A percentile compares a stretch with the other conserved stretches of the same genome.
Conservation (phyloP, 2,113 vertebrate species). For the Alethe castanea region DNA sequence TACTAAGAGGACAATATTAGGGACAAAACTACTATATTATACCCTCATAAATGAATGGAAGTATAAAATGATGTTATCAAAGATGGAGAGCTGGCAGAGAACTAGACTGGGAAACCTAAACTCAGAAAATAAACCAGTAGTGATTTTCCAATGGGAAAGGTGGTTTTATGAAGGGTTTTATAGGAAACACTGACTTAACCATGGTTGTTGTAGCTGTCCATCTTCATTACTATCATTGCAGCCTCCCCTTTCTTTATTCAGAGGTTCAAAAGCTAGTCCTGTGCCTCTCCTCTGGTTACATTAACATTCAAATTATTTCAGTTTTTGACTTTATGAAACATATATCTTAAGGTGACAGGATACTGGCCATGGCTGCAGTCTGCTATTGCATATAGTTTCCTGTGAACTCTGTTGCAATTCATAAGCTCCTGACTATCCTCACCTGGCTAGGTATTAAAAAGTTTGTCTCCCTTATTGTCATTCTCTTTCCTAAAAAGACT, state of each 20-base stretch:
- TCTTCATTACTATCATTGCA: background rate
- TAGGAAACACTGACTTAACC: background rate
- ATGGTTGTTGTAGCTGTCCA: background rate
- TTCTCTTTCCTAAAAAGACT: background rate
- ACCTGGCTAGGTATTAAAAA: background rate
- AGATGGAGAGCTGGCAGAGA: background rate
- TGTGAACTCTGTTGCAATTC: background rate
- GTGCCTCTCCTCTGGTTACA: background rate
- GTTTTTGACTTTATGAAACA: background rate
- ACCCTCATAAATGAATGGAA: background rate
- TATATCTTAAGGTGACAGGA: background rate
- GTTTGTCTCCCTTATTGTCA: background rate
- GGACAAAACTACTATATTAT: background rate
- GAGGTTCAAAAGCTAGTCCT: background rate
- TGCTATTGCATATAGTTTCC: background rate
- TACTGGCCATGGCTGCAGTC: background rate
- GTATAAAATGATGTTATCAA: background rate
- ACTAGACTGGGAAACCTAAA: background rate
- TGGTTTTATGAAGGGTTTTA: background rate
- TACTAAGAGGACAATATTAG: background rate
- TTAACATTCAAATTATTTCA: background rate
- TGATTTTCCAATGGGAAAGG: background rate
- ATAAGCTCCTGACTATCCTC: background rate
- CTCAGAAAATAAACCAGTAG: background rate
- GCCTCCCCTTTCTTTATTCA: background rate